phyloP scores from a whole-genome alignment of 1,140 invertebrate genomes.

The Sitobion miscanthi region DNA sequence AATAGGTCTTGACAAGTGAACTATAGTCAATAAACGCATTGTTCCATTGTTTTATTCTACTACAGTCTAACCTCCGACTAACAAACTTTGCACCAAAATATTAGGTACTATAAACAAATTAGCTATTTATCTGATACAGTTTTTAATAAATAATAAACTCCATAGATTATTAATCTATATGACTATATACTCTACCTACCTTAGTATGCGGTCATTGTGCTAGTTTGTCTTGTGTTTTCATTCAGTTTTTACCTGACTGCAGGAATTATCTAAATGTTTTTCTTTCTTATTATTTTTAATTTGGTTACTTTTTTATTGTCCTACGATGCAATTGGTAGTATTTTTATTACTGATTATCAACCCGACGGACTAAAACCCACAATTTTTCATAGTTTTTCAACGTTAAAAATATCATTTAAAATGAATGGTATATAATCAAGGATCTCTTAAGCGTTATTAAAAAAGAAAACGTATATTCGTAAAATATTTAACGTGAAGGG shows the following conservation, averaged over 20 bases:
- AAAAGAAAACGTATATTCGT: background rate
- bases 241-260: no score
- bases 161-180: background rate
- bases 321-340: background rate
- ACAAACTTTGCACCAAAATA: background rate
- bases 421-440: background rate
- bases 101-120: background rate
- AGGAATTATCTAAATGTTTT: background rate
- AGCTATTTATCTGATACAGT: background rate
- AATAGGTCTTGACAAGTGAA: background rate
- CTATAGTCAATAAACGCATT: background rate
- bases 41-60: background rate
- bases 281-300: background rate
- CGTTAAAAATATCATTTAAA: background rate
- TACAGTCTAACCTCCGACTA: background rate
- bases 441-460: background rate
- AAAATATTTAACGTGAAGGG: background rate
- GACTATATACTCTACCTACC: background rate
- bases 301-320: background rate
- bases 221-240: background rate
- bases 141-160: background rate
- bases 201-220: background rate
- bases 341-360: background rate
- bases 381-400: background rate
- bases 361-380: background rate